A percentile compares a stretch with the other conserved stretches of the same genome.
These are phyloP conservation scores for Sander vitreus DNA, from an alignment of 2,113 vertebrate species.

Conservation along the genomic window DNA sequence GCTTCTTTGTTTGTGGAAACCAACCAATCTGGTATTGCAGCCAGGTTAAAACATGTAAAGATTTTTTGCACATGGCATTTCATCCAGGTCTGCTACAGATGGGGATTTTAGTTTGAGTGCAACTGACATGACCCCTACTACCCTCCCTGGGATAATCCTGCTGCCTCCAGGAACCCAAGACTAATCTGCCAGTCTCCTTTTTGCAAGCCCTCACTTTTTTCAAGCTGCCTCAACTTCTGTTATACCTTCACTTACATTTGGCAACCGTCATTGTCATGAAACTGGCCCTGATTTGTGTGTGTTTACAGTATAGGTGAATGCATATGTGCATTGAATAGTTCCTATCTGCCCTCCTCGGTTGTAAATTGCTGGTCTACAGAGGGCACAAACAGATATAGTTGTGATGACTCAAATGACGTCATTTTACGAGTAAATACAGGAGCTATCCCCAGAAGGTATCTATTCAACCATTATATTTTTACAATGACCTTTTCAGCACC, in stretches of 20 bases:
- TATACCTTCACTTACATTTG: conserved; percentile 62
- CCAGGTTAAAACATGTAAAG: conserved; percentile 29
- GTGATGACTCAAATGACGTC: conserved; percentile 37
- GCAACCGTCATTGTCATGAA: conserved; percentile 45
- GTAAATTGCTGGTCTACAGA: conserved; percentile 24
- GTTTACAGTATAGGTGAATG: conserved; percentile 4
- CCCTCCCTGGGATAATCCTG: conserved; percentile 77
- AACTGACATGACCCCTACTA: conserved; percentile 67
- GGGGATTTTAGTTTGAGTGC: conserved; percentile 66
- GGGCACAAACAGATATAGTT: conserved; percentile 39
- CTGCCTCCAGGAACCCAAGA: conserved; percentile 79
- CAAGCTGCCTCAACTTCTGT: conserved; percentile 57
- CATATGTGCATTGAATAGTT: conserved; percentile 10
- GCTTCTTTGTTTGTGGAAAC: conserved; percentile 11
- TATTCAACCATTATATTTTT: conserved; percentile 60
- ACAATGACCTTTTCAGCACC: conserved; percentile 72
- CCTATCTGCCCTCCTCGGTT: conserved; percentile 25
- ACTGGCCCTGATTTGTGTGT: conserved; percentile 23
- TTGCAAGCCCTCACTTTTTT: conserved; percentile 61
- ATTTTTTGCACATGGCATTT: conserved; percentile 55
- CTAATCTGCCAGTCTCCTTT: conserved; percentile 79
- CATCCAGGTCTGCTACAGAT: conserved; percentile 44
- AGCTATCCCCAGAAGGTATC: conserved; percentile 34
- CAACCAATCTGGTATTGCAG: conserved; percentile 38
- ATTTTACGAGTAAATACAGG: conserved; percentile 35